Evolutionary conservation across 2,113 vertebrate genomes (phyloP), one percentile per base, ranked within the genome.

Genomic region (Gobio gobio): DNA sequence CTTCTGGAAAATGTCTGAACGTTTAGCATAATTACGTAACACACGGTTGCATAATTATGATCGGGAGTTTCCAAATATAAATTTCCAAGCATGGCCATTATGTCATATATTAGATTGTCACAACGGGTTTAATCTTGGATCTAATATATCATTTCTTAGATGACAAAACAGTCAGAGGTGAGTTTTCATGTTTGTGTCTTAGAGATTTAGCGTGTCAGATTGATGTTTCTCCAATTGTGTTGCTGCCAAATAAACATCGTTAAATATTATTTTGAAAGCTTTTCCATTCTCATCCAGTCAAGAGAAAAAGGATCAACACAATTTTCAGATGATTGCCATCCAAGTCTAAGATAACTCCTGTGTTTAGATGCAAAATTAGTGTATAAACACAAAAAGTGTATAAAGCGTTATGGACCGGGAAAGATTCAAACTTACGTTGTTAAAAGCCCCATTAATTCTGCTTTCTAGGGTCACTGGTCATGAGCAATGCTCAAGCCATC

Each of bases 171-270:
- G 16, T 14, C 9, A 14, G 14, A 33, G 59, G 63, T 79, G 24
- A 78, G 33, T n/a, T 64, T 80, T 33, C 26, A 77, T 77, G 36
- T 81, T 47, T 3, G 2, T 33, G 78, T 79, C n/a, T 51, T 64
- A 18, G 16, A 81, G 61, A 66, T 81, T 81, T 76, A 81, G 16
- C 78, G 12, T 33, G 43, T 45, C 40, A 29, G 22, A 80, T 33
- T 47, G 26, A 66, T 81, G 40, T 26, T 49, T 13, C 29, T 66
- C 9, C 10, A 66, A 4, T 45, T 13, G 24, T 22, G 4, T 47
- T 49, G 24, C 47, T 66, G 16, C 59, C 36, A 24, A 61, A 47
- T 49, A 66, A 43, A 64, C 43, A 80, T 66, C 8, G 5, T 49
- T 80, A 49, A 33, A 79, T 49, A 22, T 5, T 43, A 43, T 70